Conservation (phyloP, 2,797 vertebrate genomes). For the Adelosebastes latens region DNA sequence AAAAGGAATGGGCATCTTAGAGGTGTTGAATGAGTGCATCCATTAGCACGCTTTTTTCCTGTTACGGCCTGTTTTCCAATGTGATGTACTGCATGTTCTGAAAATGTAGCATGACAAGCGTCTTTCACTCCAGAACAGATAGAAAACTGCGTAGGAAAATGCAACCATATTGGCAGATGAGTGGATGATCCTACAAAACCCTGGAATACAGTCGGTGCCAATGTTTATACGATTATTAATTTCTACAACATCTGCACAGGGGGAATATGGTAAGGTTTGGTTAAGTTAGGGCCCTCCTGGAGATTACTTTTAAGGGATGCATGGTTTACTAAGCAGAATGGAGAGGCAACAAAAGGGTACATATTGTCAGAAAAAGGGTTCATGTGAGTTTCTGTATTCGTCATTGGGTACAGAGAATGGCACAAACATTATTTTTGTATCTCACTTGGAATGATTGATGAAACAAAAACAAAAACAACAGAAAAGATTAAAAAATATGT, state of each 20-base stretch:
- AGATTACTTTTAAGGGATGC: background rate
- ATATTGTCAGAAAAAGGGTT: background rate
- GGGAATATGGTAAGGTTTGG: too few species aligned
- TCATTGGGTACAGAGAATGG: background rate
- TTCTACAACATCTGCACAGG: background rate
- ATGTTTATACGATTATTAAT: background rate
- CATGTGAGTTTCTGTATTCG: background rate
- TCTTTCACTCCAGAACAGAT: background rate
- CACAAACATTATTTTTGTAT: background rate
- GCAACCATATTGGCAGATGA: background rate
- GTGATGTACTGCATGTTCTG: background rate
- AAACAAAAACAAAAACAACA: background rate
- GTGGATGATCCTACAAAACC: background rate
- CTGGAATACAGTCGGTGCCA: too few species aligned
- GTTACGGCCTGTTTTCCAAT: background rate
- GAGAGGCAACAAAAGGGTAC: background rate
- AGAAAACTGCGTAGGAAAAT: background rate
- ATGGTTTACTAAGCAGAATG: too few species aligned
- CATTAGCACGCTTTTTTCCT: background rate
- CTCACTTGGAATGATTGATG: background rate
- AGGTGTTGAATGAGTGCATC: constrained; percentile 4
- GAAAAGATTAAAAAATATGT: accelerated
- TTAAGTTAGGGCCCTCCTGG: too few species aligned
- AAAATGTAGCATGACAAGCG: background rate
- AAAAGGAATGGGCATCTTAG: background rate